Conservation (phyloP, 1,140 invertebrate genomes). For the Anastatus disparis region DNA sequence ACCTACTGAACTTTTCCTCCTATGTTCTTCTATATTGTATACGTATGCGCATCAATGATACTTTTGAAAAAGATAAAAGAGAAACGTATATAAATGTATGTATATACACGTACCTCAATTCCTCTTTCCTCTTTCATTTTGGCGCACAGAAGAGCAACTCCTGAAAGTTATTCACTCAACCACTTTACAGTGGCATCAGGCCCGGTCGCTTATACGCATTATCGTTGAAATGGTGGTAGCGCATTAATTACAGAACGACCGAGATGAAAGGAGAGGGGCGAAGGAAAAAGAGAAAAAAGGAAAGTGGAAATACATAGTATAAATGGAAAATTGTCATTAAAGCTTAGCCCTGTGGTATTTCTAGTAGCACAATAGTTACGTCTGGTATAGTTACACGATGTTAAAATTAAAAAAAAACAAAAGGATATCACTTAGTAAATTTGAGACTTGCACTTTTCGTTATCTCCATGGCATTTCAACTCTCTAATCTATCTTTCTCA, state of each 20-base stretch:
- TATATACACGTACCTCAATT: too few relatives aligned
- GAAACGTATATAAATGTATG: too few relatives aligned
- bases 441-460: neutral
- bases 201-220: conserved; percentile 11
- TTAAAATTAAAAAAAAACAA: too few relatives aligned
- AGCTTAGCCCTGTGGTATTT: neutral
- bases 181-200: conserved; percentile 3
- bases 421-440: conserved; percentile 16
- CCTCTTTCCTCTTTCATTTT: too few relatives aligned
- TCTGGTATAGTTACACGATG: too few relatives aligned
- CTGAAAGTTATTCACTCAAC: conserved; percentile 35
- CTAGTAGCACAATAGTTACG: conserved; percentile 14
- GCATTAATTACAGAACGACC: conserved; percentile 26
- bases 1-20: too few relatives aligned
- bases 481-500: conserved; percentile 2
- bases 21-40: too few relatives aligned
- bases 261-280: neutral
- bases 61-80: too few relatives aligned
- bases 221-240: conserved; percentile 4
- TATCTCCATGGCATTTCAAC: too few relatives aligned
- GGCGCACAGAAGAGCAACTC: neutral
- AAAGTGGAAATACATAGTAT: too few relatives aligned
- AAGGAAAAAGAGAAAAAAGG: too few relatives aligned
- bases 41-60: too few relatives aligned
- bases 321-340: conserved; percentile 35